Base-by-base conservation (phyloP, 2,113 vertebrate species). In the Cebidichthys violaceus region DNA sequence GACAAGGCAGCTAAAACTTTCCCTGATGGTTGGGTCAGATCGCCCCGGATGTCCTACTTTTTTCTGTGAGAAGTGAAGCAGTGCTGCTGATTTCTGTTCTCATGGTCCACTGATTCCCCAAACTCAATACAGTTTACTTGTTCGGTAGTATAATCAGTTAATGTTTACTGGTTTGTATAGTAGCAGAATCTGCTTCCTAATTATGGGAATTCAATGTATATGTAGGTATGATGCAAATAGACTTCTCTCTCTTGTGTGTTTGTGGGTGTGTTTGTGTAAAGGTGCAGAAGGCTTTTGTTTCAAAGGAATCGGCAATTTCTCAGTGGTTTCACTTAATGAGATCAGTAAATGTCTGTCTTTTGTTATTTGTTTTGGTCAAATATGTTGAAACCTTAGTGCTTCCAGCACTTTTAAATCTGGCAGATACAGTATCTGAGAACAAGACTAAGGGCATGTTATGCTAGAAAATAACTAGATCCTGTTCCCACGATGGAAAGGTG, bases 1-100 rank as follows among this genome's bases (percentile, higher is more conserved):
- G 61, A 82, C 0, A 11, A 85, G 73, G 33, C 57, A 66, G 55
- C 43, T 39, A 52, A 31, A 77, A 24, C 70, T 52, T 31, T 71
- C 24, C 62, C 54, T 68, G 24, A 54, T 43, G 52, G n/a, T 79
- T 11, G 67, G 22, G 47, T 79, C 65, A 47, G 45, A 64, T 78
- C 1, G 13, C 11, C 7, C 68, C 13, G 6, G 20, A 70, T 47
- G 13, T 60, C 11, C 18, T 66, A 43, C 47, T 50, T 47, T 41
- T 41, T 29, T 67, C 24, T 54, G 17, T 22, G 68, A 50, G 54
- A 45, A 24, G 31, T 15, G 27, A 57, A 66, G 73, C 43, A 1
- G 20, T 5, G 43, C 22, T 69, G 41, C 33, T 59, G 67, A 57
- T 57, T 50, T 57, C n/a, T 47, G n/a, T 37, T 41, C 45, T 75